Evolutionary conservation across 2,113 vertebrate genomes (phyloP).

Genomic region (Alethe castanea): DNA sequence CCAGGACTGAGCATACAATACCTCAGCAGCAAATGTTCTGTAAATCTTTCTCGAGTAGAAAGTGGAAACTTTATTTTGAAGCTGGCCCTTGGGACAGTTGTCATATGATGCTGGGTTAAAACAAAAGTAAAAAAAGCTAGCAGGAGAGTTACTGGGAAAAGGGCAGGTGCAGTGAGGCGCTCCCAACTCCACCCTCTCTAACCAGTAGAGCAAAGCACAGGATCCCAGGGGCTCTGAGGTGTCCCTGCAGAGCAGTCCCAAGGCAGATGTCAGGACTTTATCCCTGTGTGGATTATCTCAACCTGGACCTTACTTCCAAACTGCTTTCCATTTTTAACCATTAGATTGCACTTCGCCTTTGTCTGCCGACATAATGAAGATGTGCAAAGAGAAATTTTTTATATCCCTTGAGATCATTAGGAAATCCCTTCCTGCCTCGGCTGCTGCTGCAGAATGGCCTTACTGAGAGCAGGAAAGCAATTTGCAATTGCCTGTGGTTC

Average conservation of each 20-base stretch:
- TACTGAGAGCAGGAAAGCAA: not conserved
- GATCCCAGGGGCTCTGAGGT: accelerated
- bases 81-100: not conserved
- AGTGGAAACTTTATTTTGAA: not conserved
- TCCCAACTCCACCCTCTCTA: not conserved
- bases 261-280: not conserved
- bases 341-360: not conserved
- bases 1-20: not conserved
- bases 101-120: not conserved
- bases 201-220: not conserved
- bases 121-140: not conserved
- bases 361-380: not conserved
- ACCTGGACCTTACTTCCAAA: not conserved
- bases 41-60: not conserved
- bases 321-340: not conserved
- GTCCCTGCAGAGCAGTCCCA: not conserved
- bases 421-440: not conserved
- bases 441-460: not conserved
- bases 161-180: not conserved
- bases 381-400: not conserved
- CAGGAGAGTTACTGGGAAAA: not conserved
- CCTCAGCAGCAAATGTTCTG: not conserved
- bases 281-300: not conserved
- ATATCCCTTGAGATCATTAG: not conserved
- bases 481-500: not conserved